Percentiles rank a stretch among this genome's conserved stretches.
Conservation (phyloP, 2,888 invertebrate genomes). For the Lithophane ornitopus region DNA sequence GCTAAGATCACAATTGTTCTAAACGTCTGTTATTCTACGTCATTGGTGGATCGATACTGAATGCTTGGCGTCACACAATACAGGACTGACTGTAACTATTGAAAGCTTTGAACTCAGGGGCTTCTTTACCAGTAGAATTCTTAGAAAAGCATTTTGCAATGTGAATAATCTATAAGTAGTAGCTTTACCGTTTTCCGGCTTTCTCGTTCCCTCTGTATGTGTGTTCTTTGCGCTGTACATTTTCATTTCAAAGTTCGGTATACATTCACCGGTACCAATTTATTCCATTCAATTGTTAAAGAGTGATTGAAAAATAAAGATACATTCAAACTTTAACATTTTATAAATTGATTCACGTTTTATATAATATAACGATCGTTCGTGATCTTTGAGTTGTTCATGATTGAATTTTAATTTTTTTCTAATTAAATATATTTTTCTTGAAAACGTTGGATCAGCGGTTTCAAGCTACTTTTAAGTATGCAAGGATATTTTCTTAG, state of each 20-base stretch:
- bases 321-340: constrained; percentile 2
- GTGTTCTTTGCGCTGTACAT: background rate
- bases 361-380: constrained; percentile 9
- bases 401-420: constrained; percentile 26
- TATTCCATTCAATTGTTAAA: constrained; percentile 9
- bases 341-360: constrained; percentile 16
- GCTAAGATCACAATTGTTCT: constrained; percentile 26
- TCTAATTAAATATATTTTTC: background rate
- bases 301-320: constrained; percentile 8
- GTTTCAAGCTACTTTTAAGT: constrained; percentile 8
- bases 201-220: background rate
- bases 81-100: constrained; percentile 7
- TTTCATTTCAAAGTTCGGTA: constrained; percentile 2
- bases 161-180: constrained; percentile 21
- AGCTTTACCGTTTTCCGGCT: constrained; percentile 12
- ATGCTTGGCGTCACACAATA: constrained; percentile 29
- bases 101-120: constrained; percentile 35
- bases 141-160: constrained; percentile 23
- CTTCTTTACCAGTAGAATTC: constrained; percentile 8
- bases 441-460: background rate
- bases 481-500: constrained; percentile 9
- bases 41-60: constrained; percentile 41
- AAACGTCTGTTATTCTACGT: constrained; percentile 21
- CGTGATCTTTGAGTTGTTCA: constrained; percentile 26
- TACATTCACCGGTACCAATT: background rate